Conservation (phyloP, 2,888 invertebrate species). For the Acrobasis suavella region DNA sequence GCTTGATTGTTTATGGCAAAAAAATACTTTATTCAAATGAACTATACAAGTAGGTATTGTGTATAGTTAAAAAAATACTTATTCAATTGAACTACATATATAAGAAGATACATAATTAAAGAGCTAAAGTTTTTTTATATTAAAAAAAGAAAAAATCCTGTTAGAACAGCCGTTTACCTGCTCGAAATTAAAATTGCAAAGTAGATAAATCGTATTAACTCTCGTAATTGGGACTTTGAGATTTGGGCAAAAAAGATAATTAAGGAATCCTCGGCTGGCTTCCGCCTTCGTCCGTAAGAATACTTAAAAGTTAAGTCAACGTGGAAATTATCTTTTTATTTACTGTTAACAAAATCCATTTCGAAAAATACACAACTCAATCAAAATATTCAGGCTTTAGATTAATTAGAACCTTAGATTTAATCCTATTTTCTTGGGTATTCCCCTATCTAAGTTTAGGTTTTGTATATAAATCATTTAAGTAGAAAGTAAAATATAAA, state of each 20-base stretch:
- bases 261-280: constrained; percentile 1
- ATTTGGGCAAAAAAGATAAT: constrained; percentile 27
- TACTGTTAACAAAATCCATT: background rate
- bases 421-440: too few relatives aligned
- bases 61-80: too few relatives aligned
- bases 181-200: constrained; percentile 8
- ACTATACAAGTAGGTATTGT: too few relatives aligned
- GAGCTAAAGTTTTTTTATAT: too few relatives aligned
- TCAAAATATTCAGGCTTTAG: background rate
- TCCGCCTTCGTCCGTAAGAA: background rate
- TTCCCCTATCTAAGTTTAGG: too few relatives aligned
- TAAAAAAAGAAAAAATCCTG: background rate
- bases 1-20: too few relatives aligned
- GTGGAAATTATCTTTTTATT: constrained; percentile 2
- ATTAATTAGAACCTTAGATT: too few relatives aligned
- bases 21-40: too few relatives aligned
- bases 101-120: too few relatives aligned
- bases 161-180: background rate
- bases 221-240: constrained; percentile 26
- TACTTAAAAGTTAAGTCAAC: constrained; percentile 11
- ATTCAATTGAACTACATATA: too few relatives aligned
- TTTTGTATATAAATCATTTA: too few relatives aligned
- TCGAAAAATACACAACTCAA: background rate
- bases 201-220: constrained; percentile 20
- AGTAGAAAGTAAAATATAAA: too few relatives aligned